Evolutionary conservation across 2,797 vertebrate genomes (phyloP).

Genomic region (Hypotaenidia okinawae): DNA sequence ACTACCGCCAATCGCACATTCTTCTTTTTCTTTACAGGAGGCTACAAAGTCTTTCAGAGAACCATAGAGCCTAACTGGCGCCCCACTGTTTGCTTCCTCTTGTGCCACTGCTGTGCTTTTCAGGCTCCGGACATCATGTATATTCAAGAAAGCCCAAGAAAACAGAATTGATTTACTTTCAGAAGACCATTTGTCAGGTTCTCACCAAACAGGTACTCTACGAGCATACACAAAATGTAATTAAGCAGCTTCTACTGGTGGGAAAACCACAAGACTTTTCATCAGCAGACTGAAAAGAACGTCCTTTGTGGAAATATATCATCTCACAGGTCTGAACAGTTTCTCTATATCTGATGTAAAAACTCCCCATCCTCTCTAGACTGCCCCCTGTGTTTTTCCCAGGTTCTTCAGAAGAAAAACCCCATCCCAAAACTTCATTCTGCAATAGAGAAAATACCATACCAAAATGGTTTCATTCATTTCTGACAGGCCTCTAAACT

Average conservation of each 20-base stretch:
- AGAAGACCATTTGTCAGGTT: conserved; percentile 74
- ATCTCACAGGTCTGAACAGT: conserved; percentile 33
- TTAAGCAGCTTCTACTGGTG: conserved; percentile 63
- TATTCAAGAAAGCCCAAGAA: conserved; percentile 72
- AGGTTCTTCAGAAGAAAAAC: conserved; percentile 28
- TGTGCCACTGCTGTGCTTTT: conserved; percentile 76
- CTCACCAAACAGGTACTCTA: conserved; percentile 75
- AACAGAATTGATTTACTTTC: conserved; percentile 74
- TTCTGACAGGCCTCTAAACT: not conserved
- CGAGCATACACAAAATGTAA: conserved; percentile 64
- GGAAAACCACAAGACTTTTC: conserved; percentile 68
- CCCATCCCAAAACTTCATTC: not conserved
- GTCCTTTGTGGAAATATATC: conserved; percentile 43
- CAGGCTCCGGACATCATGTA: conserved; percentile 70
- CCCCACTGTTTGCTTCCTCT: conserved; percentile 76
- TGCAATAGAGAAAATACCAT: not conserved
- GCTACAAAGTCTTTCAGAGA: conserved; percentile 73
- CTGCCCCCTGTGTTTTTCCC: not conserved
- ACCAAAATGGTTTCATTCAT: not conserved
- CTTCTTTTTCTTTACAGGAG: conserved; percentile 70
- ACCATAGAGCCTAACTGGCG: conserved; percentile 70
- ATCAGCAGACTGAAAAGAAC: conserved; percentile 44
- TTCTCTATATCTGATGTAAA: conserved; percentile 12
- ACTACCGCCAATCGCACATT: conserved; percentile 71
- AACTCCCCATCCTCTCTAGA: not conserved